Conservation (phyloP, 2,888 invertebrate genomes). For the Drosophila anceps region DNA sequence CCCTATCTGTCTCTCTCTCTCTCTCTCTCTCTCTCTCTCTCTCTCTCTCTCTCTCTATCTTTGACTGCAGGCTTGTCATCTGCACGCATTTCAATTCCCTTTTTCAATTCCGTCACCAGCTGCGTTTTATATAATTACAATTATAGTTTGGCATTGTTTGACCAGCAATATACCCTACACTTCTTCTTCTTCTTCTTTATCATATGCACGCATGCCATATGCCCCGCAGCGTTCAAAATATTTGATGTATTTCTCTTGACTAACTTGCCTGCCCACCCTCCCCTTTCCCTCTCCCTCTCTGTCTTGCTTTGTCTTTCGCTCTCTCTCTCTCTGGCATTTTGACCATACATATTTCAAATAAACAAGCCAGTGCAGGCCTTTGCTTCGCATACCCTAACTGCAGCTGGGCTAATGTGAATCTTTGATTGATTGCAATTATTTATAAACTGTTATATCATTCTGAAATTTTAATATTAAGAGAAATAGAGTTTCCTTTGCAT, state of each 20-base stretch:
- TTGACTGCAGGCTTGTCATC: slow-evolving; percentile 26
- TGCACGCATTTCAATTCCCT: slow-evolving; percentile 33
- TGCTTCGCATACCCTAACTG: slow-evolving; percentile 20
- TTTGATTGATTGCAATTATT: neutral
- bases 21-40: neutral
- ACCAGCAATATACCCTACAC: neutral
- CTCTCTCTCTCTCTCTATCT: neutral
- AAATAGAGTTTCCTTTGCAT: too few species aligned
- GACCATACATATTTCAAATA: slow-evolving; percentile 19
- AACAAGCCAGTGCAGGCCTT: slow-evolving; percentile 5
- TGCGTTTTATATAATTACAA: slow-evolving; percentile 45
- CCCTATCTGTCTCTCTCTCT: neutral
- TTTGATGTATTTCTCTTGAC: slow-evolving; percentile 24
- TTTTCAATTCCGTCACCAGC: slow-evolving; percentile 38
- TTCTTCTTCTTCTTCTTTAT: slow-evolving; percentile 3
- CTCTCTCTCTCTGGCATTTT: slow-evolving; percentile 18
- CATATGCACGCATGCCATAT: slow-evolving; percentile 16
- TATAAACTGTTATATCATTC: neutral
- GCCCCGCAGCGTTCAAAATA: slow-evolving; percentile 7
- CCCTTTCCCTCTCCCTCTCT: neutral
- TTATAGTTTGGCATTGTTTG: slow-evolving; percentile 16
- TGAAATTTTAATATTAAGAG: too few species aligned
- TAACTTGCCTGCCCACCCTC: slow-evolving; percentile 26
- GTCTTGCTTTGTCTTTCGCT: too few species aligned
- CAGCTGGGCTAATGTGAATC: neutral